phyloP scores from a whole-genome alignment of 2,113 vertebrate species.

The Malurus melanocephalus region DNA sequence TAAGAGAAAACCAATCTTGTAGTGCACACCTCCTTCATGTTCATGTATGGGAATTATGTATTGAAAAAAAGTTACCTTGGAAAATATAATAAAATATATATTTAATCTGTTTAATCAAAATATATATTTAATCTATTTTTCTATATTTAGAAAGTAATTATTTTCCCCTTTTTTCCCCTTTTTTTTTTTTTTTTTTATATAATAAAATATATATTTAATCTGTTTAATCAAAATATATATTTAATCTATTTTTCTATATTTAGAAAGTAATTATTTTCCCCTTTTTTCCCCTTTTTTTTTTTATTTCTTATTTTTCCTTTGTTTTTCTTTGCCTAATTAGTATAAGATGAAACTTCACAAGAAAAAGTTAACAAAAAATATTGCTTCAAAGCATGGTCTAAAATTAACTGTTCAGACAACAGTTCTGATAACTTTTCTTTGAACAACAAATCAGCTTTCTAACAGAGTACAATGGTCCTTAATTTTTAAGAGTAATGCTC shows the following conservation, averaged over 20 bases:
- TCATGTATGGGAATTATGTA: neutral
- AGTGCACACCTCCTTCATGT: neutral
- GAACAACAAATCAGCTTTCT: neutral
- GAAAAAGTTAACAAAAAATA: neutral
- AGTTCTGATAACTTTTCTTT: neutral
- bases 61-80: neutral
- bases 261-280: neutral
- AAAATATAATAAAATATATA: neutral
- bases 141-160: neutral
- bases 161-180: too few species aligned
- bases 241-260: neutral
- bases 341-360: neutral
- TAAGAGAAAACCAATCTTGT: neutral
- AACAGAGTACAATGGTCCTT: rapidly evolving
- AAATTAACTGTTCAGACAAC: too few species aligned
- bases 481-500: neutral
- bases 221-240: neutral
- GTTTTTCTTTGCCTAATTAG: neutral
- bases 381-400: neutral
- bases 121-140: neutral
- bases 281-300: too few species aligned
- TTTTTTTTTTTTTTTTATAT: neutral
- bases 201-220: neutral
- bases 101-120: neutral
- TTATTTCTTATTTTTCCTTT: too few species aligned